These are phyloP conservation scores for Hesperophylax magnus DNA, from an alignment of 1,140 invertebrate species.

Conservation along the genomic window DNA sequence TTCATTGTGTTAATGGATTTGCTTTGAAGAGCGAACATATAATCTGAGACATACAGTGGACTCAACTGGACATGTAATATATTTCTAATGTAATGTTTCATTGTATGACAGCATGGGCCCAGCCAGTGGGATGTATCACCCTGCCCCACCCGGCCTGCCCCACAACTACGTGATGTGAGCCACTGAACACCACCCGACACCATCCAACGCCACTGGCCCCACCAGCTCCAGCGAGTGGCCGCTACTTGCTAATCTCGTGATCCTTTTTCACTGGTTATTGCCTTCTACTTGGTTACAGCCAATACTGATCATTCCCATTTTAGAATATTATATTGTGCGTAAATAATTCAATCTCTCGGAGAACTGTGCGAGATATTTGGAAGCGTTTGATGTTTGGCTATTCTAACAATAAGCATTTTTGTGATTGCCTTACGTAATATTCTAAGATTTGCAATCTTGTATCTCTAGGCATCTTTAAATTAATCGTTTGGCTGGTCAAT, in stretches of 20 bases:
- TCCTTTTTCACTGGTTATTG: constrained; percentile 37
- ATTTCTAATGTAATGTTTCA: not conserved
- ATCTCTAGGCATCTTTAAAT: constrained; percentile 20
- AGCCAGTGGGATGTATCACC: constrained; percentile 48
- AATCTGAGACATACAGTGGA: too few relatives aligned
- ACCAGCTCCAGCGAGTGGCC: not conserved
- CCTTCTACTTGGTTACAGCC: constrained; percentile 47
- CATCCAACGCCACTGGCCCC: not conserved
- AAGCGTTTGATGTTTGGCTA: constrained; percentile 10
- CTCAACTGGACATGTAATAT: too few relatives aligned
- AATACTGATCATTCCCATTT: constrained; percentile 50
- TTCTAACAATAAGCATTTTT: constrained; percentile 34
- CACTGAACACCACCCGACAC: too few relatives aligned
- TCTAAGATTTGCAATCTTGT: constrained; percentile 38
- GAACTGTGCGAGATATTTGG: not conserved
- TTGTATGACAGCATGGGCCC: constrained; percentile 42
- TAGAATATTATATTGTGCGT: constrained; percentile 22
- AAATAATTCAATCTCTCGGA: not conserved
- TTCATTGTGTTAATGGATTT: too few relatives aligned
- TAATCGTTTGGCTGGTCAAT: constrained; percentile 28
- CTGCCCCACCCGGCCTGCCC: constrained; percentile 37
- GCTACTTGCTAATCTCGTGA: constrained; percentile 36
- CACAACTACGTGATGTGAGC: constrained; percentile 55
- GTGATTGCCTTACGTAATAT: constrained; percentile 39
- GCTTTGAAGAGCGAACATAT: too few relatives aligned